Evolutionary conservation across 2,888 invertebrate species (phyloP).

Genomic region (Geotrupes spiniger): DNA sequence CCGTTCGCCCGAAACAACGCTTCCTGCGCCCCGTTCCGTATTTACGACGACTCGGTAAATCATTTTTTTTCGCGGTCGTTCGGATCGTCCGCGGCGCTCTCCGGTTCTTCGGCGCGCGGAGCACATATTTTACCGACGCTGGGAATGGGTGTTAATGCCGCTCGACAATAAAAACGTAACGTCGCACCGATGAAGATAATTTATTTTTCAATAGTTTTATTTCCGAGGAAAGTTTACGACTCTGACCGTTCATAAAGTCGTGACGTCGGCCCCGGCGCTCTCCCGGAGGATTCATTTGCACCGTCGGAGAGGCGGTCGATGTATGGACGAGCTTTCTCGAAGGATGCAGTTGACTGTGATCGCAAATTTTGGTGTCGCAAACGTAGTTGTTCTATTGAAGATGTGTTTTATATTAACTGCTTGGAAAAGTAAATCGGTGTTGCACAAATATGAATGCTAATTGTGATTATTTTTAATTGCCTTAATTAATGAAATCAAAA

Average conservation of each 20-base stretch:
- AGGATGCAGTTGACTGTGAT: too few species aligned
- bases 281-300: constrained; percentile 2
- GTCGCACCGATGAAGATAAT: not conserved
- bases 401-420: too few species aligned
- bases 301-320: not conserved
- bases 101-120: not conserved
- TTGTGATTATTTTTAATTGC: too few species aligned
- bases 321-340: too few species aligned
- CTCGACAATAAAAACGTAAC: constrained; percentile 1
- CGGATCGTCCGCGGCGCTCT: not conserved
- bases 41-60: constrained; percentile 5
- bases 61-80: not conserved
- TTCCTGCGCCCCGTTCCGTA: constrained; percentile 1
- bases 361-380: too few species aligned
- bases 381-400: too few species aligned
- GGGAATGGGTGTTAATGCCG: constrained; percentile 1
- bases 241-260: not conserved
- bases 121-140: constrained; percentile 1
- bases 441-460: too few species aligned
- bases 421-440: too few species aligned
- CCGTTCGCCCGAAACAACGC: too few species aligned
- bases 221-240: not conserved
- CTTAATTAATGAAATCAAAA: too few species aligned
- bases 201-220: not conserved
- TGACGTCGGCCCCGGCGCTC: not conserved